phyloP scores from a whole-genome alignment of 1,140 invertebrate species.

The Ericerus pela region DNA sequence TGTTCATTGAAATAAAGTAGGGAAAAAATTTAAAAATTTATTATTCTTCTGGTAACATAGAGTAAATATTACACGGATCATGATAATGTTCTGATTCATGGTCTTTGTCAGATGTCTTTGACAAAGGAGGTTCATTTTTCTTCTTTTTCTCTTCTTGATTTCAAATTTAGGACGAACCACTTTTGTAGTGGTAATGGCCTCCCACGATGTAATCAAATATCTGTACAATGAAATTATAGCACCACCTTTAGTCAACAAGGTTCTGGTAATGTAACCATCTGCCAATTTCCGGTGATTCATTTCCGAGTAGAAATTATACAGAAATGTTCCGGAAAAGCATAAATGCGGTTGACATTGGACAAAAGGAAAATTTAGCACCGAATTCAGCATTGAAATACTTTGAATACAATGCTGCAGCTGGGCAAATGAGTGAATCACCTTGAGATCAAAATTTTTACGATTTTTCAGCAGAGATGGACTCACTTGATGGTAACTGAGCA shows the following conservation, averaged over 20 bases:
- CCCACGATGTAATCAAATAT: neutral
- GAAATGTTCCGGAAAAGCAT: constrained; percentile 13
- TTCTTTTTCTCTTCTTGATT: too few species aligned
- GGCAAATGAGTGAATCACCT: constrained; percentile 13
- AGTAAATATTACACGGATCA: too few species aligned
- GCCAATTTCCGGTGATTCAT: constrained; percentile 8
- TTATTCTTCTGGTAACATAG: too few species aligned
- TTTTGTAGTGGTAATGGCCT: too few species aligned
- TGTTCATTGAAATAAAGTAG: too few species aligned
- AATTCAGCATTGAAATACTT: constrained; percentile 13
- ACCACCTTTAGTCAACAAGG: neutral
- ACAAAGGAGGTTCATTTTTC: too few species aligned
- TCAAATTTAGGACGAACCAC: too few species aligned
- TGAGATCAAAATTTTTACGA: constrained; percentile 13
- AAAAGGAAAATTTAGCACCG: constrained; percentile 15
- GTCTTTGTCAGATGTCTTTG: too few species aligned
- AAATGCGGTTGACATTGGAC: constrained; percentile 3
- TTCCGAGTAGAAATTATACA: constrained; percentile 15
- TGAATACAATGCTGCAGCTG: constrained; percentile 15
- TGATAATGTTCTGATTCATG: too few species aligned
- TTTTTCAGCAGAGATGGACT: neutral
- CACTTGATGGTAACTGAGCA: neutral
- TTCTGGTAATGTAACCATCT: constrained; percentile 1
- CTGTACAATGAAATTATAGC: neutral
- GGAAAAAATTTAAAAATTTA: too few species aligned